phyloP scores from a whole-genome alignment of 1,140 invertebrate species.

The Meloidogyne exigua region DNA sequence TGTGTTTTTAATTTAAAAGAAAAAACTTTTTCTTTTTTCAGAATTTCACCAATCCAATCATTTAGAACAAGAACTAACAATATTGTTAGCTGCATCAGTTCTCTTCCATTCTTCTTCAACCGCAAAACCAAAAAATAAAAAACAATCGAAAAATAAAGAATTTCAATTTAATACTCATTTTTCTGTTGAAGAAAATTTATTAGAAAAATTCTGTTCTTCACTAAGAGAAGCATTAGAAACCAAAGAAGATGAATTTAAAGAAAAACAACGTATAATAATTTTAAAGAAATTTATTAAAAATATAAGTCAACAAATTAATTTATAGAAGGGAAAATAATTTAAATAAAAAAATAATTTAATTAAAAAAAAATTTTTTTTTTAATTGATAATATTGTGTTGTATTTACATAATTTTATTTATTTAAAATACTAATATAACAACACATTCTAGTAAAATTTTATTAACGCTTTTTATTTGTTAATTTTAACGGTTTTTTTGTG shows the following conservation, averaged over 20 bases:
- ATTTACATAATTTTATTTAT: no score
- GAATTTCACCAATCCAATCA: not conserved
- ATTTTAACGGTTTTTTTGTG: no score
- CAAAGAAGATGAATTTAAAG: not conserved
- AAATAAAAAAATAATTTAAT: no score
- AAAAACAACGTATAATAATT: slow-evolving; percentile 5
- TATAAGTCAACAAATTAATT: not conserved
- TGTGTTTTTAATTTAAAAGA: not conserved
- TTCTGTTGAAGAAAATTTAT: not conserved
- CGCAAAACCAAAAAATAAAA: not conserved
- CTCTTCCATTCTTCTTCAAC: not conserved
- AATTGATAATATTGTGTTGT: no score
- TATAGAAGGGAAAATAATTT: no score
- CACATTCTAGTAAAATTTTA: no score
- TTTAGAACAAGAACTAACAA: not conserved
- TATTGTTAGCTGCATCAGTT: slow-evolving; percentile 2
- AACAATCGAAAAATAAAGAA: not conserved
- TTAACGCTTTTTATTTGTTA: no score
- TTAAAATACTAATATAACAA: no score
- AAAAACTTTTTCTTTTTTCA: not conserved
- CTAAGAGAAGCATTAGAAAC: not conserved
- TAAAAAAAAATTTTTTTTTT: no score
- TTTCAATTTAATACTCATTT: not conserved
- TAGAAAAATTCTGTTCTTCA: slow-evolving; percentile 4
- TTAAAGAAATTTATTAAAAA: slow-evolving; percentile 3